phyloP scores from a whole-genome alignment of 2,888 invertebrate genomes.

The Ochropacha duplaris region DNA sequence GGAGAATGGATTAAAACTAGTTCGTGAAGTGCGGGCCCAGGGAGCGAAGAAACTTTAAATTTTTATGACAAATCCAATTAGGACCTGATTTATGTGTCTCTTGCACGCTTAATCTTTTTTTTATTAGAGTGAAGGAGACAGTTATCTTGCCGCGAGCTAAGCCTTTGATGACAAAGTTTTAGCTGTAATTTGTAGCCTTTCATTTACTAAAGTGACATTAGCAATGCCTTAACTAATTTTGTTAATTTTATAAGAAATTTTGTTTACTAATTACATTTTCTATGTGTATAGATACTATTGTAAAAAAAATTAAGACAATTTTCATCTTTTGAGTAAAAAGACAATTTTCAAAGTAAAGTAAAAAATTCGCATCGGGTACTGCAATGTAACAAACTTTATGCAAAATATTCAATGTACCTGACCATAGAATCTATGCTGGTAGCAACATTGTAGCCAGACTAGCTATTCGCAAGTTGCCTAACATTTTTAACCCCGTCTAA shows the following conservation, averaged over 20 bases:
- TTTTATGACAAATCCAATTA: constrained; percentile 82
- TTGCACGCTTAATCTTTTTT: constrained; percentile 54
- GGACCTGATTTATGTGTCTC: constrained; percentile 67
- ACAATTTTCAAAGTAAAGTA: constrained; percentile 11
- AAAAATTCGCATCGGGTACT: constrained; percentile 15
- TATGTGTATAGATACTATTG: too few relatives aligned
- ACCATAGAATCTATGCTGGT: constrained; percentile 7
- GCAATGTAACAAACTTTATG: constrained; percentile 38
- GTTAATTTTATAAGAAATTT: constrained; percentile 24
- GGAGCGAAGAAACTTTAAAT: constrained; percentile 75
- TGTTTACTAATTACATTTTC: background rate
- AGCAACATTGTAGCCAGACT: constrained; percentile 37
- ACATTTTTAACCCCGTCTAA: constrained; percentile 46
- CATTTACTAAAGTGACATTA: constrained; percentile 48
- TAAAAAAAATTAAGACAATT: background rate
- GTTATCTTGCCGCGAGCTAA: constrained; percentile 37
- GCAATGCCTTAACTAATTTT: constrained; percentile 27
- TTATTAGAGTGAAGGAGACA: constrained; percentile 47
- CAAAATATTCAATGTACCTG: constrained; percentile 25
- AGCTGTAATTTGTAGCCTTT: constrained; percentile 44
- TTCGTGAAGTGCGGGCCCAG: constrained; percentile 68
- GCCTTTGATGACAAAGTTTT: constrained; percentile 58
- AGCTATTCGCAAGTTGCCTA: constrained; percentile 46
- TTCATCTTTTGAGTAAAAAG: background rate
- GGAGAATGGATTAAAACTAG: constrained; percentile 81